phyloP scores from a whole-genome alignment of 2,113 vertebrate genomes.

The Hydrochoerus hydrochaeris region DNA sequence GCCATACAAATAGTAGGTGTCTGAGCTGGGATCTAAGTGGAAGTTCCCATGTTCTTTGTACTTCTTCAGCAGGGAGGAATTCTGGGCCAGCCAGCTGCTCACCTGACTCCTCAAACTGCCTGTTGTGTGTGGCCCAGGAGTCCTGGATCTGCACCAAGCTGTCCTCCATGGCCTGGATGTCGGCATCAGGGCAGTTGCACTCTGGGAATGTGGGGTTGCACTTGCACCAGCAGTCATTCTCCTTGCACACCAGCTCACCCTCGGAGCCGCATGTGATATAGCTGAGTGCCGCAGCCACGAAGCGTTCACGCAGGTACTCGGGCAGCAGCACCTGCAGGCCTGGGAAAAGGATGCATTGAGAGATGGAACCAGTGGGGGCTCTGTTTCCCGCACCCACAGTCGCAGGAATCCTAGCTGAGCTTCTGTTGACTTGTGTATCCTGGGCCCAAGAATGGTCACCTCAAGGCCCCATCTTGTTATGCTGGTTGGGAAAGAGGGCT shows the following conservation, averaged over 20 bases:
- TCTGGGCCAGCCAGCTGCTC: conserved; percentile 47
- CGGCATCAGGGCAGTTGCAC: conserved; percentile 96
- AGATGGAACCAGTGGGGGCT: not conserved
- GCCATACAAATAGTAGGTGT: not conserved
- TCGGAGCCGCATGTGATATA: conserved; percentile 97
- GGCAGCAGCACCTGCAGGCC: conserved; percentile 97
- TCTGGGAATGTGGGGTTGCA: conserved; percentile 92
- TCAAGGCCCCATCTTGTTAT: conserved; percentile 2
- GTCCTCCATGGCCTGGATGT: conserved; percentile 95
- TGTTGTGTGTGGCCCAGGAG: conserved; percentile 90
- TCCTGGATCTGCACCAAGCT: conserved; percentile 92
- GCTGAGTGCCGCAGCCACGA: conserved; percentile 96
- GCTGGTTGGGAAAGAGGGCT: not conserved
- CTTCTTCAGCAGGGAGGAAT: not conserved
- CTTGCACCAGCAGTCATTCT: conserved; percentile 96
- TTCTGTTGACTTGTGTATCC: conserved; percentile 41
- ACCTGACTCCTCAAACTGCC: conserved; percentile 97
- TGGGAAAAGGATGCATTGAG: conserved; percentile 68
- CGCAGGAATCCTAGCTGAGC: not conserved
- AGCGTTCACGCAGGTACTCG: conserved; percentile 92
- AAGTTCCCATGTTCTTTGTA: not conserved
- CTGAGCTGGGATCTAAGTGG: not conserved
- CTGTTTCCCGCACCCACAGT: not conserved
- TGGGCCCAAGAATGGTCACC: not conserved
- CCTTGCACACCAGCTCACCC: conserved; percentile 94